A percentile compares a stretch with the other conserved stretches of the same genome.
Evolutionary conservation across 2,888 invertebrate genomes (phyloP).

Genomic region (Apotomis capreana): DNA sequence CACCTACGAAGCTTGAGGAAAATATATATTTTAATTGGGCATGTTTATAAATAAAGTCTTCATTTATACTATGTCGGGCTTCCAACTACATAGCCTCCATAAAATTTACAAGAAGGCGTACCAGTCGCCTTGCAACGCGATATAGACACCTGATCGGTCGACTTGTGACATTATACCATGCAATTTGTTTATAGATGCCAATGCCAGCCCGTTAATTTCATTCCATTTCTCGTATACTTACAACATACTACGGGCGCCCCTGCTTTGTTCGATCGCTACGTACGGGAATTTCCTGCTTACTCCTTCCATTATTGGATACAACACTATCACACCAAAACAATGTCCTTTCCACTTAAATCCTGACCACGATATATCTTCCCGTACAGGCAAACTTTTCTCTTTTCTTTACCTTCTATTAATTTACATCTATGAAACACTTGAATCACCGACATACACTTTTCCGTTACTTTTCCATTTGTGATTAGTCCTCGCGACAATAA

Average conservation of each 20-base stretch:
- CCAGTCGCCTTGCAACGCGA: slow-evolving; percentile 51
- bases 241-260: slow-evolving; percentile 64
- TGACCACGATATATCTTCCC: slow-evolving; percentile 68
- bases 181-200: slow-evolving; percentile 61
- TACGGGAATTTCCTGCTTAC: slow-evolving; percentile 74
- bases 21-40: slow-evolving; percentile 70
- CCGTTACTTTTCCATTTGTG: slow-evolving; percentile 76
- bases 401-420: slow-evolving; percentile 56
- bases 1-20: slow-evolving; percentile 73
- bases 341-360: slow-evolving; percentile 72
- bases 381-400: slow-evolving; percentile 53
- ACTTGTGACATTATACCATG: slow-evolving; percentile 64
- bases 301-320: slow-evolving; percentile 82
- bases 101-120: slow-evolving; percentile 64
- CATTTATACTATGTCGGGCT: slow-evolving; percentile 66
- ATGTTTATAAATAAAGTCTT: slow-evolving; percentile 66
- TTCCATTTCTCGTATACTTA: slow-evolving; percentile 65
- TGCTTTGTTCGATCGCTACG: slow-evolving; percentile 61
- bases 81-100: slow-evolving; percentile 63
- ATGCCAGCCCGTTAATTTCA: slow-evolving; percentile 53
- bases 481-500: slow-evolving; percentile 80
- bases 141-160: slow-evolving; percentile 65
- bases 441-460: slow-evolving; percentile 76
- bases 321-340: slow-evolving; percentile 81
- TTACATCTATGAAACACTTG: slow-evolving; percentile 72